Percentiles rank a stretch among this genome's conserved stretches.
Conservation (phyloP, 2,113 vertebrate genomes). For the Gopherus evgoodei region DNA sequence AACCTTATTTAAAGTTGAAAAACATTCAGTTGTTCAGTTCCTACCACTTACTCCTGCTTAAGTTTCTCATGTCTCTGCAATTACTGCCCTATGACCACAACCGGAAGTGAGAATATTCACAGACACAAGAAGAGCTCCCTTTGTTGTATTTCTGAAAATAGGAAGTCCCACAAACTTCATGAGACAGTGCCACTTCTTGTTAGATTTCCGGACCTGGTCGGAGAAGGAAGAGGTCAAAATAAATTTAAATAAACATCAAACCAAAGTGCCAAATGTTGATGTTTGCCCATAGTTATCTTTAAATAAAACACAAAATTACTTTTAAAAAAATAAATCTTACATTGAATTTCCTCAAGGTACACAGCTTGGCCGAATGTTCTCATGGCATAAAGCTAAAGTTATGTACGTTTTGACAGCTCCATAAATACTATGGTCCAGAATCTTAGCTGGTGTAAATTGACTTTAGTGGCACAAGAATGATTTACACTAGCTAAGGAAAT, state of each 20-base stretch:
- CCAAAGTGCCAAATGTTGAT: conserved; percentile 4
- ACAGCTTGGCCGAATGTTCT: neutral
- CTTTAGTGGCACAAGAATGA: conserved; percentile 29
- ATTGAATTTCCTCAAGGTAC: neutral
- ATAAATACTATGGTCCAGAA: conserved; percentile 13
- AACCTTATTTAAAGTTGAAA: neutral
- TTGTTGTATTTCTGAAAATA: neutral
- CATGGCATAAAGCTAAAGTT: neutral
- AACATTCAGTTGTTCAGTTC: neutral
- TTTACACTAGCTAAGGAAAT: conserved; percentile 51
- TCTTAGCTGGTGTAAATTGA: conserved; percentile 37
- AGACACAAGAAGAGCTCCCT: neutral
- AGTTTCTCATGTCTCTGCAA: neutral
- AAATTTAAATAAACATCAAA: neutral
- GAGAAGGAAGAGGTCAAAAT: neutral
- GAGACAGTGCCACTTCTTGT: neutral
- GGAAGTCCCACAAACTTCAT: neutral
- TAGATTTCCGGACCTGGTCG: neutral
- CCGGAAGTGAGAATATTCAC: neutral
- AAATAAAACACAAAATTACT: neutral
- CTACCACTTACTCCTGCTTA: accelerated
- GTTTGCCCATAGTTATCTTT: neutral
- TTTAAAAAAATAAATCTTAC: neutral
- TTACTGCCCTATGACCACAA: neutral
- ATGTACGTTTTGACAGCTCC: neutral